Base-by-base conservation (phyloP, 2,888 invertebrate species). In the Calameuta idolon region DNA sequence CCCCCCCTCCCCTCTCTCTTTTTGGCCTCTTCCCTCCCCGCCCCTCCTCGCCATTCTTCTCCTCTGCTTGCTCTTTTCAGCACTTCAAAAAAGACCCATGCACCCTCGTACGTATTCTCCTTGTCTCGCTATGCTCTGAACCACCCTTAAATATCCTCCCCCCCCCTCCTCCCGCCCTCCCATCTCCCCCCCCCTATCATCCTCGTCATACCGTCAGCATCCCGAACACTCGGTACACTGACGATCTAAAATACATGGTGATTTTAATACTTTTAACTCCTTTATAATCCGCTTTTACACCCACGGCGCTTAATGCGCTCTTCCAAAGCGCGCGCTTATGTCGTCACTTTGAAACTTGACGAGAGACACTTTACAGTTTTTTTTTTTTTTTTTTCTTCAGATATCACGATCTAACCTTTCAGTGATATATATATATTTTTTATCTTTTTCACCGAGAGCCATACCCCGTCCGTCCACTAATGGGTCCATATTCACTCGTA, bases 191-290 rank as follows among this genome's bases (percentile, higher is more conserved):
- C 33, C 74, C 73, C 37, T 34, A 11, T n/a, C 37, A 11, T 69
- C 37, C 74, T 76, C 71, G 33, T 76, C 73, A 3, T 69, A 69
- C 74, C 40, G 74, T 40, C 33, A 15, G 33, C n/a, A 69, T 74
- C 71, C 34, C 69, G 76, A 76, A 34, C n/a, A 71, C 35, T 71
- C 30, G 12, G 34, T 40, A 15, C 76, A 35, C n/a, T 3, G 31
- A 73, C 79, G 75, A 83, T 82, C 83, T 87, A 86, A 89, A 88
- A 89, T 89, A 87, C 89, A 86, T 86, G 85, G 87, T 89, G 87
- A 90, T 90, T 90, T 90, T 89, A 88, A 90, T 90, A 90, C 90
- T 89, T 89, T 89, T 85, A 89, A 89, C 89, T 88, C 85, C 83
- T 86, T 87, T 86, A 84, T 89, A 89, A 90, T 90, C 90, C 87